Percentiles rank a stretch among this genome's conserved stretches.
Evolutionary conservation across 2,113 vertebrate species (phyloP).

Genomic region (Holacanthus passer): DNA sequence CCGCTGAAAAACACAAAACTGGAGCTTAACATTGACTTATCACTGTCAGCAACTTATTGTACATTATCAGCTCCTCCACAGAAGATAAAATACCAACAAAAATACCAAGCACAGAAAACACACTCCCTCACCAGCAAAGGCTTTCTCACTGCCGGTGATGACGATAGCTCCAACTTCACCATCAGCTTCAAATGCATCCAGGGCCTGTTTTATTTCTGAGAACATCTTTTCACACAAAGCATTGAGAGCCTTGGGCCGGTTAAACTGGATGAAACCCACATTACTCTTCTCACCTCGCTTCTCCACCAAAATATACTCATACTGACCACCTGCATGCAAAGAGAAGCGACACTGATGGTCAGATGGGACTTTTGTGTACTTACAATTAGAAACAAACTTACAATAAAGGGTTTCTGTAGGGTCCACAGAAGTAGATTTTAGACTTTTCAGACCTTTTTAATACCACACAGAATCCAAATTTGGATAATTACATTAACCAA

Average conservation of each 20-base stretch:
- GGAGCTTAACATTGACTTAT: not conserved
- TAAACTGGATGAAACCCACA: slow-evolving; percentile 93
- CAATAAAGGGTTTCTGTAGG: no score
- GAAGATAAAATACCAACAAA: no score
- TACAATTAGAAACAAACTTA: no score
- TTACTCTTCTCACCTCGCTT: slow-evolving; percentile 86
- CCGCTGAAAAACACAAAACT: slow-evolving; percentile 83
- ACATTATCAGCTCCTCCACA: not conserved
- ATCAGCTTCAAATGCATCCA: slow-evolving; percentile 88
- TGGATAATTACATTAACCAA: not conserved
- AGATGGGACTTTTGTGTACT: not conserved
- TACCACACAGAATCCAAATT: not conserved
- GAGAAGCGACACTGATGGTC: not conserved
- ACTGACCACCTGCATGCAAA: slow-evolving; percentile 83
- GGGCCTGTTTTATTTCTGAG: slow-evolving; percentile 89
- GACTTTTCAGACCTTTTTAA: not conserved
- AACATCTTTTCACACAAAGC: slow-evolving; percentile 91
- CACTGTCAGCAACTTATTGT: not conserved
- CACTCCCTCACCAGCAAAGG: slow-evolving; percentile 89
- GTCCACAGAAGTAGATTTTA: no score
- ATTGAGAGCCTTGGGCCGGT: slow-evolving; percentile 93
- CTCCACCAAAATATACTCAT: slow-evolving; percentile 89
- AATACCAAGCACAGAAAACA: not conserved
- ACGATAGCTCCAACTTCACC: slow-evolving; percentile 89
- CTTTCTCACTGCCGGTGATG: slow-evolving; percentile 92